Evolutionary conservation across 2,888 invertebrate species (phyloP).

Genomic region (Petrophora chlorosata): DNA sequence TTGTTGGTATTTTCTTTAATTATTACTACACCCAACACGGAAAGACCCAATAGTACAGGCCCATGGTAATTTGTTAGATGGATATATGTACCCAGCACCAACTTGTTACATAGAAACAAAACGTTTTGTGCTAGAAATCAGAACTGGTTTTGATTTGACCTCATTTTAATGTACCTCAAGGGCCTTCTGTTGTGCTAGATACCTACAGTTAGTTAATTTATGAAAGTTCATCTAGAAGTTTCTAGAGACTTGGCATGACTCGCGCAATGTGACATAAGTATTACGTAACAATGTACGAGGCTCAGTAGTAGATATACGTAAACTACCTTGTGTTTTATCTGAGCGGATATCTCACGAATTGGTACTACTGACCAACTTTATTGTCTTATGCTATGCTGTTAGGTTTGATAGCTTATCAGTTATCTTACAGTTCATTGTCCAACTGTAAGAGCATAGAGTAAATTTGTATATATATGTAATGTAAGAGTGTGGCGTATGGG

Average conservation of each 20-base stretch:
- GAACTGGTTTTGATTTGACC: background rate
- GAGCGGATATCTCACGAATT: background rate
- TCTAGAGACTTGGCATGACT: constrained; percentile 8
- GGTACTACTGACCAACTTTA: constrained; percentile 14
- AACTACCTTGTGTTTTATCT: no score
- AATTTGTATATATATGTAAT: no score
- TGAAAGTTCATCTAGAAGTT: background rate
- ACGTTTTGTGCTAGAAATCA: background rate
- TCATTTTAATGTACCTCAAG: background rate
- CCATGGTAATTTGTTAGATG: no score
- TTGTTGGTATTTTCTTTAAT: constrained; percentile 41
- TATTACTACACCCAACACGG: no score
- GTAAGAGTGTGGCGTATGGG: no score
- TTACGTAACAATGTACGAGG: no score
- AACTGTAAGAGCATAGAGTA: constrained; percentile 14
- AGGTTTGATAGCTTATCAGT: constrained; percentile 28
- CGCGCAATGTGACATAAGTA: no score
- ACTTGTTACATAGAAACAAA: no score
- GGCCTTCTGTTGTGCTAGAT: background rate
- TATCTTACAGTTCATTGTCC: constrained; percentile 44
- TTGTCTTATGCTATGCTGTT: constrained; percentile 30
- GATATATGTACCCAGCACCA: no score
- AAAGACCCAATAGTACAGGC: no score
- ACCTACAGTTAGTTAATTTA: no score
- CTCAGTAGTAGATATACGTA: no score